Conservation (phyloP, 2,113 vertebrate genomes). For the Boulengeromyrus knoepffleri region DNA sequence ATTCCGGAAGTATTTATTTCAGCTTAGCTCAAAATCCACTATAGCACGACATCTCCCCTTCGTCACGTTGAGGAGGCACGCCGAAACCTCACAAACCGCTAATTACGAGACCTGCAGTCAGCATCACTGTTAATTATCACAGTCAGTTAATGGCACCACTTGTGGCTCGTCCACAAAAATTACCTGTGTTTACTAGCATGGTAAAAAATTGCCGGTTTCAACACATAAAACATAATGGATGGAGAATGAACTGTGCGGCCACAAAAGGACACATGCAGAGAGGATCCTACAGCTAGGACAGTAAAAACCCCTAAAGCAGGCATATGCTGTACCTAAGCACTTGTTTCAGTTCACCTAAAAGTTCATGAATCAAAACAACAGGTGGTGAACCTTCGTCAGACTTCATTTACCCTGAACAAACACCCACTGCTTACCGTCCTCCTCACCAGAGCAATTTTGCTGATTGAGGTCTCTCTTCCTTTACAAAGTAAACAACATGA, state of each 20-base stretch:
- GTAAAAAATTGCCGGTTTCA: background rate
- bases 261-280: too few species aligned
- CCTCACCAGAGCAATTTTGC: background rate
- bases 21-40: background rate
- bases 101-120: background rate
- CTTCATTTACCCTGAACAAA: constrained; percentile 2
- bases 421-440: background rate
- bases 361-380: background rate
- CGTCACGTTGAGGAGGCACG: background rate
- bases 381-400: background rate
- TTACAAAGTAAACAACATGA: background rate
- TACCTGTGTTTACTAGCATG: background rate
- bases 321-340: background rate
- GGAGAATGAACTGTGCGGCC: background rate
- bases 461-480: background rate
- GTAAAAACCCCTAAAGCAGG: background rate
- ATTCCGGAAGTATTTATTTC: background rate
- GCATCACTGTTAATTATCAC: background rate
- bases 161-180: background rate
- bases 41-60: background rate
- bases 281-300: background rate
- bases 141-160: background rate
- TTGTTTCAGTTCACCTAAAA: background rate
- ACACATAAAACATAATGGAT: background rate
- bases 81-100: background rate